phyloP scores from a whole-genome alignment of 2,888 invertebrate genomes.

The Mylabris sibirica region DNA sequence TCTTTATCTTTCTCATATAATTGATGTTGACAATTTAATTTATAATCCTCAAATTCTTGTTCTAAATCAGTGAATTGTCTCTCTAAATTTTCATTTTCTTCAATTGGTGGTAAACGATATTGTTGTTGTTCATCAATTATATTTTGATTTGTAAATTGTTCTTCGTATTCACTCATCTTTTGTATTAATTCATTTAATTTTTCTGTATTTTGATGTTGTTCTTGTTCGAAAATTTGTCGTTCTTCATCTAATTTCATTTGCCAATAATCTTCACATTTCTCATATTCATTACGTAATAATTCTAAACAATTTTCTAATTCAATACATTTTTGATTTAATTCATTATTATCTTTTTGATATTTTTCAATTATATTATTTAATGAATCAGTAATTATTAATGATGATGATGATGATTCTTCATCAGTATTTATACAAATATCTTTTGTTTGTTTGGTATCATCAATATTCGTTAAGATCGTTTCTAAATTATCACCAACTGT shows the following conservation, averaged over 20 bases:
- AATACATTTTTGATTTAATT: constrained; percentile 64
- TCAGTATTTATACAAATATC: constrained; percentile 46
- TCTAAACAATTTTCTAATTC: constrained; percentile 79
- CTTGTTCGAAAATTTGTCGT: constrained; percentile 75
- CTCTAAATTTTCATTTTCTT: constrained; percentile 76
- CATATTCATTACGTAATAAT: constrained; percentile 78
- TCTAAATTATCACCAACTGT: constrained; percentile 42
- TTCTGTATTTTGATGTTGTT: constrained; percentile 78
- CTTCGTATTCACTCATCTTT: constrained; percentile 83
- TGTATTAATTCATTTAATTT: constrained; percentile 76
- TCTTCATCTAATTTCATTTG: constrained; percentile 79
- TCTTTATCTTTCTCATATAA: constrained; percentile 66
- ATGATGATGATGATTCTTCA: no score
- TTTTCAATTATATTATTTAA: constrained; percentile 47
- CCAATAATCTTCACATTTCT: constrained; percentile 90
- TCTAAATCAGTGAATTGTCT: constrained; percentile 76
- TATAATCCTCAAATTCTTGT: constrained; percentile 71
- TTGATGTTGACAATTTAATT: constrained; percentile 63
- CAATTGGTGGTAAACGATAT: constrained; percentile 77
- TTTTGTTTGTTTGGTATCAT: constrained; percentile 30
- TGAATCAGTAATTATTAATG: constrained; percentile 33
- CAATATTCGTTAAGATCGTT: constrained; percentile 29
- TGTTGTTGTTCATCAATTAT: constrained; percentile 62
- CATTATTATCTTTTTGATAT: constrained; percentile 60
- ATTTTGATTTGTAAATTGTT: constrained; percentile 68